Percentiles rank a stretch among this genome's conserved stretches.
Evolutionary conservation across 2,888 invertebrate species (phyloP).

Genomic region (Mimas tiliae): DNA sequence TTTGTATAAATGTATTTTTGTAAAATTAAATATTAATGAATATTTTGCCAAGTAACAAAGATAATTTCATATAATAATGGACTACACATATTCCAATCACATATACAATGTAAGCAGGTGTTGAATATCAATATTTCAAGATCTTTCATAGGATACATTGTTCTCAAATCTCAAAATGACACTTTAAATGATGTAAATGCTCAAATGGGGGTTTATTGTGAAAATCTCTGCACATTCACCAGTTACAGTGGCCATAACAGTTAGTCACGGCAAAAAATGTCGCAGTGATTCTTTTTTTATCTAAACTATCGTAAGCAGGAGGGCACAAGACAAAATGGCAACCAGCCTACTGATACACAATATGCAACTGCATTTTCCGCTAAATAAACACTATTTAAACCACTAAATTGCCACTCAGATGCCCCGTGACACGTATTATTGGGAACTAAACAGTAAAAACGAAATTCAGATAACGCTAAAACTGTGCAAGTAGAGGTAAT

Average conservation of each 20-base stretch:
- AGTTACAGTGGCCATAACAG: slow-evolving; percentile 50
- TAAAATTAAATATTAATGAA: neutral
- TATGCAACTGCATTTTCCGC: slow-evolving; percentile 76
- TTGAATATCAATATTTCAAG: slow-evolving; percentile 43
- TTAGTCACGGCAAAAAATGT: slow-evolving; percentile 61
- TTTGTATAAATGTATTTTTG: neutral
- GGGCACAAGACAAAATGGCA: slow-evolving; percentile 83
- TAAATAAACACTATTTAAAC: slow-evolving; percentile 56
- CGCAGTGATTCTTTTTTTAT: slow-evolving; percentile 76
- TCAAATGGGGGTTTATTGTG: slow-evolving; percentile 32
- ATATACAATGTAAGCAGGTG: slow-evolving; percentile 46
- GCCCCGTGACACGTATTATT: slow-evolving; percentile 59
- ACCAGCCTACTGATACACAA: slow-evolving; percentile 71
- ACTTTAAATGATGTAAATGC: slow-evolving; percentile 25
- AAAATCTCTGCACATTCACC: slow-evolving; percentile 39
- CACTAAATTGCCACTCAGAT: slow-evolving; percentile 41
- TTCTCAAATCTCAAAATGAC: slow-evolving; percentile 19
- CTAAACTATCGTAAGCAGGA: slow-evolving; percentile 77
- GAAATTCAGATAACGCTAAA: slow-evolving; percentile 57
- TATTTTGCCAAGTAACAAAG: neutral
- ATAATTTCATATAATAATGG: neutral
- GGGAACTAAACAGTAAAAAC: slow-evolving; percentile 54
- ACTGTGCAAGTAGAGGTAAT: slow-evolving; percentile 61
- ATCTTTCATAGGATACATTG: slow-evolving; percentile 18
- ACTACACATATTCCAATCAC: neutral